These are phyloP conservation scores for Tauraco erythrolophus DNA, from an alignment of 2,113 vertebrate species.

Conservation along the genomic window DNA sequence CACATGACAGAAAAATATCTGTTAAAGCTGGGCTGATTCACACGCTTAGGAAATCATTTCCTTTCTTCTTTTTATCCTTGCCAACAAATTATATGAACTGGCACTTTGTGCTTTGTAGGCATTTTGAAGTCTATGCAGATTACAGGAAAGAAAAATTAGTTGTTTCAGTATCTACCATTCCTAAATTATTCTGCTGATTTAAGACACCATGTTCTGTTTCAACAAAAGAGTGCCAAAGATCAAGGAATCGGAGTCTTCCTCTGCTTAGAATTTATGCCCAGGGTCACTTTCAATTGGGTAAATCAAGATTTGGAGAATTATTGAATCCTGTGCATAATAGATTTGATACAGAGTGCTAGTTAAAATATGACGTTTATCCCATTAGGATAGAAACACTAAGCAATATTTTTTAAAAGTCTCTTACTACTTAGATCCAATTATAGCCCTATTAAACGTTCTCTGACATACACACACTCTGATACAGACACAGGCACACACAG, in stretches of 20 bases:
- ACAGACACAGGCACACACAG: not conserved
- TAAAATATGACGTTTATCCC: conserved; percentile 76
- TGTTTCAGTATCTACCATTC: conserved; percentile 81
- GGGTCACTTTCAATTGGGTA: conserved; percentile 79
- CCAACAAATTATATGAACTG: conserved; percentile 84
- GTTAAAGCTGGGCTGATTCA: conserved; percentile 83
- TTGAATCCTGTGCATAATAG: conserved; percentile 72
- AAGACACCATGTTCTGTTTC: conserved; percentile 72
- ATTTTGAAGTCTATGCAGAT: conserved; percentile 84
- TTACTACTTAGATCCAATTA: conserved; percentile 75
- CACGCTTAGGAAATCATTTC: conserved; percentile 84
- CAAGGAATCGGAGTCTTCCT: conserved; percentile 75
- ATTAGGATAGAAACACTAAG: conserved; percentile 67
- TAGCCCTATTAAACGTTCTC: not conserved
- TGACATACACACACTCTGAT: not conserved
- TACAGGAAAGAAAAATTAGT: conserved; percentile 83
- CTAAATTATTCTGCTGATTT: conserved; percentile 82
- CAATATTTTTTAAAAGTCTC: conserved; percentile 59
- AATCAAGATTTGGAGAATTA: conserved; percentile 80
- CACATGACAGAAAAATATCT: conserved; percentile 84
- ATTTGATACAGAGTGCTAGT: conserved; percentile 73
- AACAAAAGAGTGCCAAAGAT: conserved; percentile 79
- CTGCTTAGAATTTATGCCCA: conserved; percentile 72
- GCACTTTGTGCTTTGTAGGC: conserved; percentile 82
- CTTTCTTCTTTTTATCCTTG: conserved; percentile 85